phyloP scores from a whole-genome alignment of 2,113 vertebrate genomes.

The Corythoichthys haematopterus region DNA sequence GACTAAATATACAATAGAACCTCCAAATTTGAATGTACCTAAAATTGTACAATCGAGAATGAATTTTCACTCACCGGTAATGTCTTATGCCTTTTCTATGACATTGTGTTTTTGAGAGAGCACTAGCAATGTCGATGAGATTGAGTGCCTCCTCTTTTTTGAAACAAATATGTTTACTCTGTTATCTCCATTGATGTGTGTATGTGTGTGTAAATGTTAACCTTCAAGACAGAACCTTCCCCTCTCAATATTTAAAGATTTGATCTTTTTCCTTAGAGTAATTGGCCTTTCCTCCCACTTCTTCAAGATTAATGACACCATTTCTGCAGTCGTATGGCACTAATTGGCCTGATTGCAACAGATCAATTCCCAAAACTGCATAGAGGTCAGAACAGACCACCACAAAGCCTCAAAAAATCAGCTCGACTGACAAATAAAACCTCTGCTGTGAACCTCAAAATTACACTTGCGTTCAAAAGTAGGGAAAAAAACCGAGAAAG shows the following conservation, averaged over 20 bases:
- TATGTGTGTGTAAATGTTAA: conserved; percentile 13
- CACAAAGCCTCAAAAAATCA: not conserved
- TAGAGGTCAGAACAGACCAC: conserved; percentile 31
- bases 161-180: too few relatives aligned
- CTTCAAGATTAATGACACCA: conserved; percentile 56
- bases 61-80: too few relatives aligned
- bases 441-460: not conserved
- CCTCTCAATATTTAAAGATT: conserved; percentile 25
- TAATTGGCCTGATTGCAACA: conserved; percentile 62
- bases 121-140: too few relatives aligned
- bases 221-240: conserved; percentile 10
- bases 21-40: not conserved
- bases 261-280: conserved; percentile 33
- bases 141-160: not conserved
- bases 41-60: not conserved
- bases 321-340: conserved; percentile 47
- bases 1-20: not conserved
- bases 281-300: conserved; percentile 35
- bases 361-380: conserved; percentile 55
- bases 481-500: too few relatives aligned
- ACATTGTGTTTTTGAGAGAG: too few relatives aligned
- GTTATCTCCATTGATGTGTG: not conserved
- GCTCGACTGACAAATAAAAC: not conserved
- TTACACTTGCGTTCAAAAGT: too few relatives aligned
- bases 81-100: too few relatives aligned